Base-by-base conservation (phyloP, 2,113 vertebrate genomes). In the Triplophysa dalaica region DNA sequence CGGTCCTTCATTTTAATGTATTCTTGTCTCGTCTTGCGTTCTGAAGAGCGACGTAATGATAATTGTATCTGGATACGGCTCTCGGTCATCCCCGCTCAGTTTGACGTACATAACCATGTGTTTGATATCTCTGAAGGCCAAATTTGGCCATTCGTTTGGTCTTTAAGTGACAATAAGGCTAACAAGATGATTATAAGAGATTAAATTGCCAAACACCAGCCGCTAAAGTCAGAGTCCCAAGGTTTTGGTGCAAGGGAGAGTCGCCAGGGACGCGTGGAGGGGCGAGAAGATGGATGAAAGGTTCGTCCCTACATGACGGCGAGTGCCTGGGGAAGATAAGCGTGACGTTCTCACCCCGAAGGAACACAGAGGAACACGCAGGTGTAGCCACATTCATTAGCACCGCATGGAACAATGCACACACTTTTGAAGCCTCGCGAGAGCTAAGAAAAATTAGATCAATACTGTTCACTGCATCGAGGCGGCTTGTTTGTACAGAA, bases 271-370 rank as follows among this genome's bases (percentile, higher is more conserved):
- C 33, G 52, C n/a, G 8, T 22, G 26, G 56, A 48, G 54, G 29
- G 64, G 61, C 43, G 17, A 54, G 79, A 88, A 90, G 91, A 91
- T 85, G 82, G 88, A 91, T 90, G 86, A 83, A 85, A 85, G 50
- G 82, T 88, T 88, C 80, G 82, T 80, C 79, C 67, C 81, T 84
- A 88, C 87, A 86, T 90, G 90, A 91, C 82, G 79, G 82, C 68
- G 72, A 84, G 82, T 83, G 83, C 84, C 85, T 78, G 85, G 83
- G 83, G 78, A 87, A 87, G 89, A 91, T 89, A 90, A 90, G 89
- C 66, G 0, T 50, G 80, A 87, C 76, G 65, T 69, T 77, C 87
- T 65, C 77, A 45, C 22, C 68, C 54, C 60, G 78, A 73, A 65
- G 8, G 38, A 70, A 81, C 56, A 73, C 29, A 17, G 19, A 43